Base-by-base conservation (phyloP, 2,888 invertebrate genomes). In the Agriotes lineatus region DNA sequence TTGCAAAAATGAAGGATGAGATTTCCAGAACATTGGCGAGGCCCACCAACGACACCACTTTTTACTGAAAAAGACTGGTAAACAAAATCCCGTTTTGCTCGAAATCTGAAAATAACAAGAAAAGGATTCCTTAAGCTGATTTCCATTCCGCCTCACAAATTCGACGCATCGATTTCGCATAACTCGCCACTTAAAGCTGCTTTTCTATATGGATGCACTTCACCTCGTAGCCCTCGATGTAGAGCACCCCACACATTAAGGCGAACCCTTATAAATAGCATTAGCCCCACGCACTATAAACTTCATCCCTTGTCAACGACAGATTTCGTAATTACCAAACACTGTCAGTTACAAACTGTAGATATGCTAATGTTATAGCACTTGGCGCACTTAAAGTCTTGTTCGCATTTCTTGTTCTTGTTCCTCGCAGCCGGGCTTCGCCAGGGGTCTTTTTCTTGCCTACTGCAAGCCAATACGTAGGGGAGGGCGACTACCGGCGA, bases 301-400 rank as follows among this genome's bases (percentile, higher is more conserved):
- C 57, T 68, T 63, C 45, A 68, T 59, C 68, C 68, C 58, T 45
- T 57, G 68, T 68, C 68, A 68, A 58, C 68, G 57, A 68, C 68
- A 68, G 68, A 68, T 63, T 68, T 57, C 48, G 62, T 68, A 68
- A 68, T 68, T 68, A 68, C 68, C 68, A 62, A 68, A 68, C 68
- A 68, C 61, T 63, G 68, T 68, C 68, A 63, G 62, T 68, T 58
- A 68, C 68, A 68, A 68, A 68, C 62, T 63, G 61, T 58, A 63
- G 68, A 68, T 68, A 68, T 68, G 68, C 68, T 68, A 68, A 68
- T 68, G 45, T 68, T 63, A 68, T 68, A 57, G 68, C 68, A 63
- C 58, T 68, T 63, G 68, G 58, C 50, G 58, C 68, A 68, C 68
- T 62, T 58, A 62, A 57, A 62, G 57, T 48, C 58, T 58, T 68